Evolutionary conservation across 2,113 vertebrate species (phyloP).

Genomic region (Theropithecus gelada): DNA sequence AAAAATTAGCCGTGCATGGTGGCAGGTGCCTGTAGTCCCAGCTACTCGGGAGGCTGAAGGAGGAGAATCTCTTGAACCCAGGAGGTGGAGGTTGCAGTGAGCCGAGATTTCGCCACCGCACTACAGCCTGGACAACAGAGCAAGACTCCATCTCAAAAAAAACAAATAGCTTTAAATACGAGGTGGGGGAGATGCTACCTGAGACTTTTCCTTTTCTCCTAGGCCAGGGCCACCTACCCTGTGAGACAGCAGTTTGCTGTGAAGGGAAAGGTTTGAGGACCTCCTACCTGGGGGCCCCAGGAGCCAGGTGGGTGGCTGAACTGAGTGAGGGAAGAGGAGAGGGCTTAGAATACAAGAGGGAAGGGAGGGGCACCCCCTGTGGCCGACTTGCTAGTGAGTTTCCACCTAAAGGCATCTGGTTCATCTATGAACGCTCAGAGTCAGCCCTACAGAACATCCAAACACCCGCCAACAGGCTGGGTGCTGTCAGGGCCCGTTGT

Average conservation of each 20-base stretch:
- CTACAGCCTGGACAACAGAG: too few relatives aligned
- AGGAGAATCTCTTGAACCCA: too few relatives aligned
- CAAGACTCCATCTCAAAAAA: too few relatives aligned
- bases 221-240: not conserved
- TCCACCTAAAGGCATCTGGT: not conserved
- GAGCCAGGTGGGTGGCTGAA: not conserved
- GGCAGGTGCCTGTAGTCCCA: too few relatives aligned
- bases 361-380: too few relatives aligned
- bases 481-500: not conserved
- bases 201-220: not conserved
- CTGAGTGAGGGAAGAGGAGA: not conserved
- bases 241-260: accelerated
- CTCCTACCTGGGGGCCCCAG: not conserved
- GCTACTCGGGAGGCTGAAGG: too few relatives aligned
- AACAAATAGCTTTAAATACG: not conserved
- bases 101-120: too few relatives aligned
- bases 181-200: not conserved
- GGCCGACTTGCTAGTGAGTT: not conserved
- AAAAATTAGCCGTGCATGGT: too few relatives aligned
- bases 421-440: not conserved
- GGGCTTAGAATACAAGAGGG: too few relatives aligned
- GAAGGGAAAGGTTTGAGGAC: not conserved
- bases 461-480: too few relatives aligned
- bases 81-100: too few relatives aligned
- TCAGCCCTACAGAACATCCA: not conserved